phyloP scores from a whole-genome alignment of 2,797 vertebrate species.

The Crocidura indochinensis region DNA sequence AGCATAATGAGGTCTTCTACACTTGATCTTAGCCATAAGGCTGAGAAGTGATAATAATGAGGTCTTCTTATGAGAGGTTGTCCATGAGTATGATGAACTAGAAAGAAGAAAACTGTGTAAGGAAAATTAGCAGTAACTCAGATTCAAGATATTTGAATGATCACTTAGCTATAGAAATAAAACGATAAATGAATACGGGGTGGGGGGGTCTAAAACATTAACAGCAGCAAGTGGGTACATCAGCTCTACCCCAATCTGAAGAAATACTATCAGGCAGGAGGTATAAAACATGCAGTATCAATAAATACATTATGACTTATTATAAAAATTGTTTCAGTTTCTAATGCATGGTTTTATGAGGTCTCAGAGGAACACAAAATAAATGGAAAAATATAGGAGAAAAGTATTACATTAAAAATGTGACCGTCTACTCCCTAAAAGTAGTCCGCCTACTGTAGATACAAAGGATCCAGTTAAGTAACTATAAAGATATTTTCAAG shows the following conservation, averaged over 20 bases:
- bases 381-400: neutral
- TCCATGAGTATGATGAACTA: neutral
- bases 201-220: neutral
- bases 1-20: neutral
- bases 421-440: neutral
- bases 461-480: neutral
- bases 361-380: conserved; percentile 28
- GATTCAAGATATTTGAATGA: neutral
- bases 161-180: neutral
- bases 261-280: neutral
- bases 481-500: neutral
- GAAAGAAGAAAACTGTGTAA: neutral
- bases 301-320: neutral
- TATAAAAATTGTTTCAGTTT: conserved; percentile 35
- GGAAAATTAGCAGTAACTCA: neutral
- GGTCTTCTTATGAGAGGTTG: neutral
- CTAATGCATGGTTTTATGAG: neutral
- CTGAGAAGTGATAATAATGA: no score
- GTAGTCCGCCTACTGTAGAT: neutral
- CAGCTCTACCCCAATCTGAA: neutral
- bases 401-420: conserved; percentile 4
- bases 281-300: neutral
- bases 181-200: neutral
- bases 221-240: neutral
- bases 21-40: no score